Conservation (phyloP, 2,113 vertebrate species). For the Rana temporaria region DNA sequence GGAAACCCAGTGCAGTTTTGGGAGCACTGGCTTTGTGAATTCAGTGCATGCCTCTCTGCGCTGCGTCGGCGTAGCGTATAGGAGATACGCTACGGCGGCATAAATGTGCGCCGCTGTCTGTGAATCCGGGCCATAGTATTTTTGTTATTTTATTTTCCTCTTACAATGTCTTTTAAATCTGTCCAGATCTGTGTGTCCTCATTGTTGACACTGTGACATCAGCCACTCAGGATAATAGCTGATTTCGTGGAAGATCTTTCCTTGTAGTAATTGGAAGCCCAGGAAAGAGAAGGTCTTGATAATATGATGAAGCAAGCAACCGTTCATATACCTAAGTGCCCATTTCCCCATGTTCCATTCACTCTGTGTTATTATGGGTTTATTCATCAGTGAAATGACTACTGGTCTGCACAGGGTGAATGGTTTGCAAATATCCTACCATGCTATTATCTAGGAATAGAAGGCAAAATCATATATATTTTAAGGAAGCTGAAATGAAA, state of each 20-base stretch:
- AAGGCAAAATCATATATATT: constrained; percentile 32
- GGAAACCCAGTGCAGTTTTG: too few relatives aligned
- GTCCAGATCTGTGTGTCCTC: neutral
- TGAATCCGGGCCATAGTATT: too few relatives aligned
- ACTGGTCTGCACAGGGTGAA: constrained; percentile 24
- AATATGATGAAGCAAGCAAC: constrained; percentile 30
- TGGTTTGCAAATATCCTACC: constrained; percentile 41
- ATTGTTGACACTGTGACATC: constrained; percentile 26
- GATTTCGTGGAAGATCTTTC: neutral
- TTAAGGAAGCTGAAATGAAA: constrained; percentile 30
- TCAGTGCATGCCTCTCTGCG: too few relatives aligned
- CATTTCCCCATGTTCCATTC: constrained; percentile 35
- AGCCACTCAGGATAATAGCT: neutral
- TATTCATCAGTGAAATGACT: constrained; percentile 24
- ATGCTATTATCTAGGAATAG: constrained; percentile 52
- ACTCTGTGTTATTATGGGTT: constrained; percentile 35
- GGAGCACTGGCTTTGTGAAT: too few relatives aligned
- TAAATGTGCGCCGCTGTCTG: too few relatives aligned
- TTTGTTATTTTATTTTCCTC: neutral
- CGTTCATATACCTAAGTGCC: constrained; percentile 21
- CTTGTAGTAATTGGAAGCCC: constrained; percentile 12
- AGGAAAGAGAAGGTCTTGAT: constrained; percentile 11
- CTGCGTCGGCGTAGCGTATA: too few relatives aligned
- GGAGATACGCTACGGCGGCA: too few relatives aligned
- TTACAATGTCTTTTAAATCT: neutral